These are phyloP conservation scores for Oreochromis mossambicus DNA, from an alignment of 2,797 vertebrate species.

Conservation along the genomic window DNA sequence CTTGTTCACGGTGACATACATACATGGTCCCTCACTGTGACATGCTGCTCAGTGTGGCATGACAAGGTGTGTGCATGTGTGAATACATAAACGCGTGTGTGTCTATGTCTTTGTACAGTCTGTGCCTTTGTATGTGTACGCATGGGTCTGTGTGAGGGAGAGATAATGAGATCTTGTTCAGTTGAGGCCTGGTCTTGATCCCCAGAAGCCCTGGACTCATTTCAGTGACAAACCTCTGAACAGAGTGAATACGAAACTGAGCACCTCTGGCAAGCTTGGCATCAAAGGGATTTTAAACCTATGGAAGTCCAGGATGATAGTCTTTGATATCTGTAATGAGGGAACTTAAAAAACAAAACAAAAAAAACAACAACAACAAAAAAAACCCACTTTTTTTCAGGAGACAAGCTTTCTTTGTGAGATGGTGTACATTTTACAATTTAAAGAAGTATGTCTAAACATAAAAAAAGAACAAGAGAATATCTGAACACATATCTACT, in stretches of 20 bases:
- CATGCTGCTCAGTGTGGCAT: slow-evolving; percentile 43
- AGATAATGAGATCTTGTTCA: slow-evolving; percentile 74
- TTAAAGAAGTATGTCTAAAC: not conserved
- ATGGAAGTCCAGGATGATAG: slow-evolving; percentile 12
- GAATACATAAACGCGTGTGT: slow-evolving; percentile 14
- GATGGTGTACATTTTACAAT: not conserved
- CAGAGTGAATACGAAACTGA: slow-evolving; percentile 44
- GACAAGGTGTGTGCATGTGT: slow-evolving; percentile 41
- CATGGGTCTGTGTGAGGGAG: slow-evolving; percentile 46
- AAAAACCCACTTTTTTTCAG: not conserved
- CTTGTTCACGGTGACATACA: slow-evolving; percentile 56
- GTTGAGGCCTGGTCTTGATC: slow-evolving; percentile 71
- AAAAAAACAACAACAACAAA: not conserved
- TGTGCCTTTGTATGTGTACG: slow-evolving; percentile 16
- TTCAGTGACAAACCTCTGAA: slow-evolving; percentile 66
- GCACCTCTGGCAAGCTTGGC: slow-evolving; percentile 53
- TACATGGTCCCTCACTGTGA: slow-evolving; percentile 47
- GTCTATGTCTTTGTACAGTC: slow-evolving; percentile 17
- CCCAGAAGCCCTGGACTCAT: slow-evolving; percentile 79
- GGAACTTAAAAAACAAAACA: not conserved
- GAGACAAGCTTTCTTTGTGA: not conserved
- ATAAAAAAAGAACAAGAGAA: not conserved
- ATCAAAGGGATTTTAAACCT: slow-evolving; percentile 27
- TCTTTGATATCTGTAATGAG: slow-evolving; percentile 11
- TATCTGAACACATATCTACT: not conserved